phyloP scores from a whole-genome alignment of 2,888 invertebrate genomes.

The Argyra leucocephala region DNA sequence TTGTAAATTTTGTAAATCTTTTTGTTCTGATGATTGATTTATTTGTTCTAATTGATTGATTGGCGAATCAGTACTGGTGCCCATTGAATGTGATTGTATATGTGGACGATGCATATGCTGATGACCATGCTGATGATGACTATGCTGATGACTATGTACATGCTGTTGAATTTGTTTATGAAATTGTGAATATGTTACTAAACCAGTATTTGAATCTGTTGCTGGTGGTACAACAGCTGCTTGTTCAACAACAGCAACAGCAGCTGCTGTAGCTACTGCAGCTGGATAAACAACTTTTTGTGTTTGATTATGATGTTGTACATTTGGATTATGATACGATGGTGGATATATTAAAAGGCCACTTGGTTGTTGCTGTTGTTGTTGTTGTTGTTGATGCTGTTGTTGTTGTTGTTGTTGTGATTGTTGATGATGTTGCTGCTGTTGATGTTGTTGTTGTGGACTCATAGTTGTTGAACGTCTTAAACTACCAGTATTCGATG shows the following conservation, averaged over 20 bases:
- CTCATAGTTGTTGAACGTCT: slow-evolving; percentile 29
- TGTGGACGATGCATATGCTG: slow-evolving; percentile 8
- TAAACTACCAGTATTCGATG: slow-evolving; percentile 34
- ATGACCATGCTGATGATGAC: slow-evolving; percentile 9
- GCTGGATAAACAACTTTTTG: slow-evolving; percentile 9
- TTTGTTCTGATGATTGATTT: slow-evolving; percentile 29
- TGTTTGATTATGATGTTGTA: slow-evolving; percentile 16
- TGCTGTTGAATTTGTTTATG: slow-evolving; percentile 17
- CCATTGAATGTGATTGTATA: slow-evolving; percentile 4
- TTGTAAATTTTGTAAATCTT: slow-evolving; percentile 24
- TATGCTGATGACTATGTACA: slow-evolving; percentile 14
- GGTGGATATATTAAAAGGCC: slow-evolving; percentile 25
- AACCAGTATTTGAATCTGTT: slow-evolving; percentile 15
- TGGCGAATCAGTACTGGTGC: background rate
- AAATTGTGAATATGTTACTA: slow-evolving; percentile 25
- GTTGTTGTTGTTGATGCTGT: background rate
- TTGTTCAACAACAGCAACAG: slow-evolving; percentile 3
- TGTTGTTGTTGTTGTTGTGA: background rate
- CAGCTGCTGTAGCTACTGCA: background rate
- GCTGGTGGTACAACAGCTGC: slow-evolving; percentile 28
- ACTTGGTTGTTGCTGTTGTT: slow-evolving; percentile 8
- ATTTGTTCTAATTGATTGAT: slow-evolving; percentile 20
- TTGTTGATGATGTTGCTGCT: no score
- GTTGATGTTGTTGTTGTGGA: background rate
- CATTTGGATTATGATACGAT: slow-evolving; percentile 23